phyloP scores from a whole-genome alignment of 2,797 vertebrate species.

The Poecilia gillii region DNA sequence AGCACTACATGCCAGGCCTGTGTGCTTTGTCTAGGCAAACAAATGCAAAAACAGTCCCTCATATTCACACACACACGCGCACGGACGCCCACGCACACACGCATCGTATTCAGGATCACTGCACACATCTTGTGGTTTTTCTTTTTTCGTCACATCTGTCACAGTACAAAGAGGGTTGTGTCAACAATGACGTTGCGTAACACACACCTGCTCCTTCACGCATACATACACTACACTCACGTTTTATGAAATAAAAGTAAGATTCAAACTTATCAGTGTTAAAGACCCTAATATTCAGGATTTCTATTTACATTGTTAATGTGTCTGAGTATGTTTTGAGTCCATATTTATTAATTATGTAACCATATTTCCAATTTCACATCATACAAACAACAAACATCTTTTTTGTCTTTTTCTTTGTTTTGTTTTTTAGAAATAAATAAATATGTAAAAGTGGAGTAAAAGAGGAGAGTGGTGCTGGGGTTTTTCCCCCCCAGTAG shows the following conservation, averaged over 20 bases:
- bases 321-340: conserved; percentile 61
- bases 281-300: conserved; percentile 57
- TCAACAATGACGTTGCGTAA: conserved; percentile 53
- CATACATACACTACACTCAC: conserved; percentile 46
- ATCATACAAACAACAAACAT: conserved; percentile 79
- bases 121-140: conserved; percentile 53
- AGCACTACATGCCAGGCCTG: conserved; percentile 80
- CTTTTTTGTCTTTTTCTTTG: conserved; percentile 30
- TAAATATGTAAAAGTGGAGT: conserved; percentile 67
- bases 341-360: conserved; percentile 62
- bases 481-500: conserved; percentile 53
- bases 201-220: conserved; percentile 25
- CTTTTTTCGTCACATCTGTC: conserved; percentile 47
- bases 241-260: conserved; percentile 65
- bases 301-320: conserved; percentile 79
- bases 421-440: conserved; percentile 54
- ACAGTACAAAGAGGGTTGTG: conserved; percentile 66
- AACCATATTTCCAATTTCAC: conserved; percentile 78
- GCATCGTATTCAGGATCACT: conserved; percentile 46
- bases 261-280: conserved; percentile 64
- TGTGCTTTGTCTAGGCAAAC: conserved; percentile 82
- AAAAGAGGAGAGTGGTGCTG: conserved; percentile 51
- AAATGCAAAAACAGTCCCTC: conserved; percentile 58
- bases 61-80: conserved; percentile 59
- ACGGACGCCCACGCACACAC: conserved; percentile 55